Percentiles rank a stretch among this genome's conserved stretches.
These are phyloP conservation scores for Chelidonichthys spinosus DNA, from an alignment of 2,797 vertebrate genomes.

Conservation along the genomic window DNA sequence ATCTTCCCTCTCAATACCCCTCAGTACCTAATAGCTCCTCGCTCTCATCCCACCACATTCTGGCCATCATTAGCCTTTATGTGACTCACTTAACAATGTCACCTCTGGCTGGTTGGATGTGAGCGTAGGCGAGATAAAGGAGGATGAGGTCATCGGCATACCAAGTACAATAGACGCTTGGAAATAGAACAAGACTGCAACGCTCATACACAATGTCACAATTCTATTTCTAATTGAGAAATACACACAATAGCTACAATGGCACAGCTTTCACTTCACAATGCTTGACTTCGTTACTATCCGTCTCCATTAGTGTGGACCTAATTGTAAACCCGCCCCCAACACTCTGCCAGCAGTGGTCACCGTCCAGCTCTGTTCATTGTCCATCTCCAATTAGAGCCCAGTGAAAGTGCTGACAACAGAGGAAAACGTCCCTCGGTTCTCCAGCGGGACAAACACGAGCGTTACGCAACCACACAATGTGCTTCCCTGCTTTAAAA, in stretches of 20 bases:
- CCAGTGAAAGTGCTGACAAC: conserved; percentile 43
- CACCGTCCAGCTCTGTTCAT: conserved; percentile 52
- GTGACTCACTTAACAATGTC: neutral
- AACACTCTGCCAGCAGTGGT: conserved; percentile 30
- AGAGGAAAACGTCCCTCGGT: conserved; percentile 49
- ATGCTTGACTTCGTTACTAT: neutral
- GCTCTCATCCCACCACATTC: neutral
- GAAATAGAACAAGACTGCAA: neutral
- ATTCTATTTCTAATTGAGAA: neutral
- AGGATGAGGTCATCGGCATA: neutral
- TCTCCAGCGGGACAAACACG: conserved; percentile 50
- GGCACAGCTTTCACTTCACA: neutral
- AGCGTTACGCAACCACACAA: conserved; percentile 51
- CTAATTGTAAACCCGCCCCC: conserved; percentile 18
- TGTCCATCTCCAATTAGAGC: conserved; percentile 61
- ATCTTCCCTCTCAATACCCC: neutral
- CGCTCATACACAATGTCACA: neutral
- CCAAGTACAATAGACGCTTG: neutral
- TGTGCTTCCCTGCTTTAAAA: conserved; percentile 51
- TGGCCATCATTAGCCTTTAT: neutral
- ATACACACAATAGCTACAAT: neutral
- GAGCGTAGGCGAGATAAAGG: neutral
- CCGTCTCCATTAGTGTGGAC: conserved; percentile 5
- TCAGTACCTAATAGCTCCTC: neutral
- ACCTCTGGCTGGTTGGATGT: neutral